phyloP scores from a whole-genome alignment of 1,140 invertebrate species.

The Neomicropteryx cornuta region DNA sequence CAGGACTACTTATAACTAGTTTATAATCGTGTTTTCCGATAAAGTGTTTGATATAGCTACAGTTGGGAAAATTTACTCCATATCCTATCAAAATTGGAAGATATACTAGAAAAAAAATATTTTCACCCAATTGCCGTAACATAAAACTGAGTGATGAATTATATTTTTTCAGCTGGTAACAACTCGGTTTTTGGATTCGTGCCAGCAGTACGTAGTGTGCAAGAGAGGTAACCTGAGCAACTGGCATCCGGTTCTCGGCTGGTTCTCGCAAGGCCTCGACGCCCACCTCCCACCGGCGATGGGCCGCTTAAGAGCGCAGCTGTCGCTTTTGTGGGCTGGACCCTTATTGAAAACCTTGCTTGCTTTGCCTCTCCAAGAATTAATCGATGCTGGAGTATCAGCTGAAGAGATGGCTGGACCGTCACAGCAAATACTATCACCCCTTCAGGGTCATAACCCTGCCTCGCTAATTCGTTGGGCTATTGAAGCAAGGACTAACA shows the following conservation, averaged over 20 bases:
- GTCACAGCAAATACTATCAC: constrained; percentile 31
- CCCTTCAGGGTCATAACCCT: constrained; percentile 29
- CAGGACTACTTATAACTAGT: no score
- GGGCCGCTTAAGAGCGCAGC: constrained; percentile 66
- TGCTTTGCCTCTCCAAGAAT: constrained; percentile 26
- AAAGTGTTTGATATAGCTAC: no score
- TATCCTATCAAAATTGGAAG: no score
- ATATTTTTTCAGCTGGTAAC: constrained; percentile 57
- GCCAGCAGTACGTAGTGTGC: constrained; percentile 72
- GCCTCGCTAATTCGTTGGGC: constrained; percentile 35
- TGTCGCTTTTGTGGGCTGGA: constrained; percentile 77
- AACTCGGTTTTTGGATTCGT: constrained; percentile 68
- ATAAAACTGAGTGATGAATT: no score
- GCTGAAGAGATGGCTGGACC: constrained; percentile 28
- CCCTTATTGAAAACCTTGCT: constrained; percentile 32
- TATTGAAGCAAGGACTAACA: constrained; percentile 39
- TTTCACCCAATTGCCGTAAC: no score
- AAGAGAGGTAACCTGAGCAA: constrained; percentile 86
- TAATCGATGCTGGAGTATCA: constrained; percentile 27
- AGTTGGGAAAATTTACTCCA: no score
- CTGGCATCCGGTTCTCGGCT: constrained; percentile 97
- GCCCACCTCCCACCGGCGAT: constrained; percentile 73
- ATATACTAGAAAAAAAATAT: no score
- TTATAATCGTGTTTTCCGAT: no score
- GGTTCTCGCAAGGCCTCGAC: constrained; percentile 85